Evolutionary conservation across 2,797 vertebrate species (phyloP), one percentile per base, ranked within the genome.

Genomic region (Acanthornis magna): DNA sequence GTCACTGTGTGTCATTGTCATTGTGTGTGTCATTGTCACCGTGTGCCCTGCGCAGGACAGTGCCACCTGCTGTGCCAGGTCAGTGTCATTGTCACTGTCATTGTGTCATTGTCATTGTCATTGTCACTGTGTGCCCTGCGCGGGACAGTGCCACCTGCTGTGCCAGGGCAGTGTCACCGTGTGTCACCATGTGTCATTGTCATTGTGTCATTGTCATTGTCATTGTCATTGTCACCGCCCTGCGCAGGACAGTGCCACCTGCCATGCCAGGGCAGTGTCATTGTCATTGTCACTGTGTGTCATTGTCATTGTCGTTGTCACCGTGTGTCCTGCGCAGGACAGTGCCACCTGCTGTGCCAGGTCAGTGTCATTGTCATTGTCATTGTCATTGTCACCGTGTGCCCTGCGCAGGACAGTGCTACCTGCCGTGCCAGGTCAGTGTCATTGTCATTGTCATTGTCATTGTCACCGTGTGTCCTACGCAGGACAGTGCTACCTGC

Each of bases 341-440:
- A 10, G 29, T 54, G 54, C 54, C 54, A 15, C 32, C 32, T 9
- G 32, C 54, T 21, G 32, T 55, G 54, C 13, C 54, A 23, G 54
- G 32, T 55, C 51, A 53, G 32, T 55, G 54, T 11, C 43, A 43
- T 15, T 42, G 42, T 42, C 42, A 43, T 9, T 43, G 42, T 15
- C n/a, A n/a, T n/a, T n/a, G 40, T 26, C 50, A 25, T 11, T 29
- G 26, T 53, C n/a, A n/a, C n/a, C n/a, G 50, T 53, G 51, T 53
- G 7, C 6, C 98, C 99, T 29, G 43, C 43, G 16, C 43, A 16
- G 43, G 43, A 43, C 43, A 16, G 43, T 43, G 43, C 43, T 17
- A 43, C 98, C 99, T 2, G 98, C 99, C 57, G 99, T 99, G 42
- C 97, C 99, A 27, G 99, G 99, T 99, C 43, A 45, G 97, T 58